These are phyloP conservation scores for Myotis pilosus DNA, from an alignment of 2,797 vertebrate genomes.

Conservation along the genomic window DNA sequence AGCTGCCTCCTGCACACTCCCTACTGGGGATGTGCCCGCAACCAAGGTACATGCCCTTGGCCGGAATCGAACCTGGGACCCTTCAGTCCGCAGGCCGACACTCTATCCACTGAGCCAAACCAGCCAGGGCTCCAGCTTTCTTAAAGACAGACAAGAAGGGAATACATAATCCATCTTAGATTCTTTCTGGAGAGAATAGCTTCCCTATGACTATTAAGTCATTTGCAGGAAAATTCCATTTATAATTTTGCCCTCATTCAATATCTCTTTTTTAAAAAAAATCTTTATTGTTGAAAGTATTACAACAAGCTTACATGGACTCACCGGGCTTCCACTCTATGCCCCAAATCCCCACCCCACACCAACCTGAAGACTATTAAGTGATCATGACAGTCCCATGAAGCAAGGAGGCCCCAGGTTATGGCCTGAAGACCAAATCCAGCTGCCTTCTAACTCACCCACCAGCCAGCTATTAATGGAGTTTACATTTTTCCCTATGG, in stretches of 20 bases:
- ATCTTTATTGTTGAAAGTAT: no score
- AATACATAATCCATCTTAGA: neutral
- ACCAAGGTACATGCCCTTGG: no score
- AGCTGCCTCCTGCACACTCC: no score
- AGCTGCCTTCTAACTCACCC: neutral
- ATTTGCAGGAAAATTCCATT: slow-evolving; percentile 48
- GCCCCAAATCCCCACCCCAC: neutral
- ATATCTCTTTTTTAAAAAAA: neutral
- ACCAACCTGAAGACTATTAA: neutral
- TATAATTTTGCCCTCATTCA: slow-evolving; percentile 34
- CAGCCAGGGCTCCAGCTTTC: neutral
- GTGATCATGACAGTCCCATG: neutral
- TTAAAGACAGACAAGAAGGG: neutral
- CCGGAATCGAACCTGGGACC: no score
- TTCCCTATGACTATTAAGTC: slow-evolving; percentile 10
- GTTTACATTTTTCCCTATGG: neutral
- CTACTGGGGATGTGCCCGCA: no score
- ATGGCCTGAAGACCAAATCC: neutral
- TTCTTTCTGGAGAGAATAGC: neutral
- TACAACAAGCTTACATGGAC: neutral
- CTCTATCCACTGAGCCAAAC: no score
- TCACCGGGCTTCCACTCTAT: neutral
- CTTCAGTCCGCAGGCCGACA: no score
- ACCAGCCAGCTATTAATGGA: neutral
- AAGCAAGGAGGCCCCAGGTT: neutral